A percentile compares a stretch with the other conserved stretches of the same genome.
phyloP scores from a whole-genome alignment of 2,797 vertebrate species.

The Oryzias dopingdopingensis region DNA sequence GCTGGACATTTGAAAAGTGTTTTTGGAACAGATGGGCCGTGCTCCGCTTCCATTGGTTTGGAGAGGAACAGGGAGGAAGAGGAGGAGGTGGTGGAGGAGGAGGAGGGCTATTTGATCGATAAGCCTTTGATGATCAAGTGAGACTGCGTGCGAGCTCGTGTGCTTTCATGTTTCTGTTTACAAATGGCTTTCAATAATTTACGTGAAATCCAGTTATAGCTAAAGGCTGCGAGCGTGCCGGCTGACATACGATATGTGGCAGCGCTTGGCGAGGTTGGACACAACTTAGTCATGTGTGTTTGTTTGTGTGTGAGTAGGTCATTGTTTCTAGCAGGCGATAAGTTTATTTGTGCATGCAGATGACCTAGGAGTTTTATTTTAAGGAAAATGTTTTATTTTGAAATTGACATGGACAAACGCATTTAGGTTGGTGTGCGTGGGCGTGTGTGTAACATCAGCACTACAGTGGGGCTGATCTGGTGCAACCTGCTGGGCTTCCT shows the following conservation, averaged over 20 bases:
- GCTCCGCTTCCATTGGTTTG: constrained; percentile 47
- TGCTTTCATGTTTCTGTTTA: constrained; percentile 79
- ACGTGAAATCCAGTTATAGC: constrained; percentile 65
- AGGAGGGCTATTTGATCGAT: constrained; percentile 69
- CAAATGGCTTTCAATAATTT: constrained; percentile 76
- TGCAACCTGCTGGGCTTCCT: constrained; percentile 52
- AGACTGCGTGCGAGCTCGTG: constrained; percentile 66
- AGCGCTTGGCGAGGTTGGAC: constrained; percentile 48
- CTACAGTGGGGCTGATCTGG: constrained; percentile 55
- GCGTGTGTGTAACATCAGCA: constrained; percentile 48
- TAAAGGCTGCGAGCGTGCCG: constrained; percentile 66
- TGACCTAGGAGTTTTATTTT: constrained; percentile 15
- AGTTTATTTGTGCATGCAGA: constrained; percentile 4
- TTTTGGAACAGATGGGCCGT: constrained; percentile 33
- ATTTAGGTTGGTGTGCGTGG: constrained; percentile 12
- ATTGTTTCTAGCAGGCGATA: constrained; percentile 28
- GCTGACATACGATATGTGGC: constrained; percentile 62
- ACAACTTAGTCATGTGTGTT: constrained; percentile 9
- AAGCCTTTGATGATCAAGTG: constrained; percentile 77
- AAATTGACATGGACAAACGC: constrained; percentile 19
- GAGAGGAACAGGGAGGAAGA: constrained; percentile 26
- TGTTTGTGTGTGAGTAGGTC: constrained; percentile 28
- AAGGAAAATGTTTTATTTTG: constrained; percentile 19
- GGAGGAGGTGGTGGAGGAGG: constrained; percentile 21
- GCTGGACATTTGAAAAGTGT: constrained; percentile 28